Conservation (phyloP, 2,113 vertebrate genomes). For the Mustela nigripes region DNA sequence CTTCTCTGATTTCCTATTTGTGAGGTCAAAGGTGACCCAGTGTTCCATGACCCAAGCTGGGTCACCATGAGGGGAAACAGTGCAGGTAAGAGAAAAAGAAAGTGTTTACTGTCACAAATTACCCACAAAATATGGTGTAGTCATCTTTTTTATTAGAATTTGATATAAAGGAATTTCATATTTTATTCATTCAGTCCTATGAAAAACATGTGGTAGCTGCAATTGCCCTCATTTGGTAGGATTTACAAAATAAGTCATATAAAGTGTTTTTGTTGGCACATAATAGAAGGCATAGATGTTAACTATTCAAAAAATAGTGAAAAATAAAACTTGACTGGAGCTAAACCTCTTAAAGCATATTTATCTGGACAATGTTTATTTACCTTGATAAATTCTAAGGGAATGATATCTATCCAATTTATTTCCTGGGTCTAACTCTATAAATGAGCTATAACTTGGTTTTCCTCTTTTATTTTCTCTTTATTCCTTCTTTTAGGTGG, state of each 20-base stretch:
- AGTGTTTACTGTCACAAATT: neutral
- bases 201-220: neutral
- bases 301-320: neutral
- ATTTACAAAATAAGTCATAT: neutral
- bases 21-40: fast-evolving
- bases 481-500: neutral
- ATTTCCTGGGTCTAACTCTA: neutral
- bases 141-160: neutral
- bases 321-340: neutral
- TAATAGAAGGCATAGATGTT: neutral
- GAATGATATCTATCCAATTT: neutral
- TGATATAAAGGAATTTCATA: neutral
- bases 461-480: neutral
- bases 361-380: neutral
- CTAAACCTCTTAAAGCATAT: neutral
- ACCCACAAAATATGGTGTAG: neutral
- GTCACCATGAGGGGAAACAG: neutral
- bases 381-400: neutral
- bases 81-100: neutral
- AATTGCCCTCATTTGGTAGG: neutral
- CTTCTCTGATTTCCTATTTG: fast-evolving
- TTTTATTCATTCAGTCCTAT: neutral
- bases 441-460: neutral
- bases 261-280: neutral
- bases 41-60: fast-evolving